These are phyloP conservation scores for Protonibea diacanthus DNA, from an alignment of 2,797 vertebrate species.

Conservation along the genomic window DNA sequence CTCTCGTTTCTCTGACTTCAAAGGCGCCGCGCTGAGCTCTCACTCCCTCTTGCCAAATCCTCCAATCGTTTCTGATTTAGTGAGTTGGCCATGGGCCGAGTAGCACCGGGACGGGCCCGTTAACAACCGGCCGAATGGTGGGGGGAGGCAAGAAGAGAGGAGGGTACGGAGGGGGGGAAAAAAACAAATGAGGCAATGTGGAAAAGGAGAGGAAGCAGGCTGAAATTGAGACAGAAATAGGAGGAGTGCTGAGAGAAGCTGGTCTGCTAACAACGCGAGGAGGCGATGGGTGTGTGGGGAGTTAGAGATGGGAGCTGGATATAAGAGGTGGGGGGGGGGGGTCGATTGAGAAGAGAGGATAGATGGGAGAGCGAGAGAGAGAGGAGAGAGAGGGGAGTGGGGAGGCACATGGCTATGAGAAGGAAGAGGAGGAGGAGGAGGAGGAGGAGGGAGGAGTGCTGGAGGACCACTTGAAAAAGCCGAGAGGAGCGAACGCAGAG, in stretches of 20 bases:
- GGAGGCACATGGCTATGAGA: conserved; percentile 43
- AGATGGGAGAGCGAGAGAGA: conserved; percentile 37
- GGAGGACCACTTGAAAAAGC: conserved; percentile 73
- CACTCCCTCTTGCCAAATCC: conserved; percentile 87
- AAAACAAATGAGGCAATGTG: conserved; percentile 71
- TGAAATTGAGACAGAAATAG: conserved; percentile 79
- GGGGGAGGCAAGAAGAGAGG: conserved; percentile 41
- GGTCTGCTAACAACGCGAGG: conserved; percentile 65
- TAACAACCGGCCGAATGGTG: conserved; percentile 75
- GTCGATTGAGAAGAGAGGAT: conserved; percentile 67
- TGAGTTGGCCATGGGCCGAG: conserved; percentile 83
- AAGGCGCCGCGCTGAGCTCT: conserved; percentile 80
- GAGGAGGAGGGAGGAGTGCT: conserved; percentile 59
- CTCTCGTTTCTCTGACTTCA: conserved; percentile 84
- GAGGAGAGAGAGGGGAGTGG: conserved; percentile 19
- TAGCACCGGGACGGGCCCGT: conserved; percentile 80
- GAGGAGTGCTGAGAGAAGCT: conserved; percentile 72
- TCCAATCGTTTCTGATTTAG: conserved; percentile 88
- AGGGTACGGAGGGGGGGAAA: conserved; percentile 26
- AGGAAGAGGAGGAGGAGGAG: conserved; percentile 35
- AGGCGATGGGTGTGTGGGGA: conserved; percentile 62
- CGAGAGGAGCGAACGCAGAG: conserved; percentile 64
- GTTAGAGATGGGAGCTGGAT: conserved; percentile 70
- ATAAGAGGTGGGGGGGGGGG: conserved; percentile 61
- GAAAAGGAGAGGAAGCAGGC: conserved; percentile 63